Conservation (phyloP, 2,888 invertebrate species). For the Fabriciana adippe region DNA sequence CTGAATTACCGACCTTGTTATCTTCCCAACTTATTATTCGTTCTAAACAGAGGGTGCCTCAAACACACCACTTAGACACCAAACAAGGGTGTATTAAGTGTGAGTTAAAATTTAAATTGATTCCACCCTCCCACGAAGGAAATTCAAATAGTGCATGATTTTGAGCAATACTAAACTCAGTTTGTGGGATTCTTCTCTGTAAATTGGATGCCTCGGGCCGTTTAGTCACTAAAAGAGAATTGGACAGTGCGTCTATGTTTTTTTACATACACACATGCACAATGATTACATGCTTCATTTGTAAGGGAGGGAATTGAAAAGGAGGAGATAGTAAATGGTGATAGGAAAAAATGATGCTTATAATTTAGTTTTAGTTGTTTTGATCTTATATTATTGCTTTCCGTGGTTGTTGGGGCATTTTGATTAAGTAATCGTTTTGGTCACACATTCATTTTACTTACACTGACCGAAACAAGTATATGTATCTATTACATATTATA, state of each 20-base stretch:
- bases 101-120: slow-evolving; percentile 83
- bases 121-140: slow-evolving; percentile 75
- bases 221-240: slow-evolving; percentile 66
- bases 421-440: too few relatives aligned
- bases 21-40: slow-evolving; percentile 79
- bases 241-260: slow-evolving; percentile 46
- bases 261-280: slow-evolving; percentile 51
- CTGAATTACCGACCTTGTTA: slow-evolving; percentile 61
- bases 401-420: too few relatives aligned
- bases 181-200: slow-evolving; percentile 79
- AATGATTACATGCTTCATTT: slow-evolving; percentile 70
- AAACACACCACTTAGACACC: slow-evolving; percentile 82
- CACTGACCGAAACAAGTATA: too few relatives aligned
- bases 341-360: slow-evolving; percentile 1
- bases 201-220: slow-evolving; percentile 79
- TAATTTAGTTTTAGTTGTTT: neutral
- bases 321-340: neutral
- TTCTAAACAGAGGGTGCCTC: slow-evolving; percentile 77
- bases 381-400: neutral
- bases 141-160: slow-evolving; percentile 81
- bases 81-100: slow-evolving; percentile 83
- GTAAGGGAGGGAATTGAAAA: slow-evolving; percentile 47
- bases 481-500: too few relatives aligned
- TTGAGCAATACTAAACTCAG: slow-evolving; percentile 65
- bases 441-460: too few relatives aligned